Percentiles rank a stretch among this genome's conserved stretches.
Conservation (phyloP, 2,888 invertebrate species). For the Heteropelma amictum region DNA sequence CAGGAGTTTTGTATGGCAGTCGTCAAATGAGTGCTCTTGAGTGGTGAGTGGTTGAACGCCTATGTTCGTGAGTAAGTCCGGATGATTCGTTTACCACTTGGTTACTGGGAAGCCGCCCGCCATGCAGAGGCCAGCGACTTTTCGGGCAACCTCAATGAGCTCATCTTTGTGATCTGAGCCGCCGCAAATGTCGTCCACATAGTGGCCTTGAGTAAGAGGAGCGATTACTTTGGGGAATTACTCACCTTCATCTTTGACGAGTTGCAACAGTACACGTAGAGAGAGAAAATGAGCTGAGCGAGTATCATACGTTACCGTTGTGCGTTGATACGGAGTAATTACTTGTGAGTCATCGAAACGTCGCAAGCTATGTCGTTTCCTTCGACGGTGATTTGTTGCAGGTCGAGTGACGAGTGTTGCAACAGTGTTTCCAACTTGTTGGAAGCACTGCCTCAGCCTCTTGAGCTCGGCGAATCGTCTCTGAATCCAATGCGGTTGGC, state of each 20-base stretch:
- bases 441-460: too few relatives aligned
- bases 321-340: not conserved
- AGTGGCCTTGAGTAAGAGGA: constrained; percentile 17
- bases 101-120: constrained; percentile 47
- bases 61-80: not conserved
- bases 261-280: not conserved
- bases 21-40: not conserved
- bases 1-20: constrained; percentile 30
- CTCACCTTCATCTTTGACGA: constrained; percentile 26
- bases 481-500: too few relatives aligned
- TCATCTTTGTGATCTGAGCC: not conserved
- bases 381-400: too few relatives aligned
- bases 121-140: constrained; percentile 22
- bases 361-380: too few relatives aligned
- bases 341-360: not conserved
- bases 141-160: not conserved
- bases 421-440: too few relatives aligned
- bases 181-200: not conserved
- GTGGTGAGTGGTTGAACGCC: not conserved
- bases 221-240: constrained; percentile 8
- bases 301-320: not conserved
- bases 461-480: too few relatives aligned
- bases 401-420: too few relatives aligned
- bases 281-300: not conserved
- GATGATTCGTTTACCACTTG: constrained; percentile 24